phyloP scores from a whole-genome alignment of 2,797 vertebrate species.

The Okamejei kenojei region DNA sequence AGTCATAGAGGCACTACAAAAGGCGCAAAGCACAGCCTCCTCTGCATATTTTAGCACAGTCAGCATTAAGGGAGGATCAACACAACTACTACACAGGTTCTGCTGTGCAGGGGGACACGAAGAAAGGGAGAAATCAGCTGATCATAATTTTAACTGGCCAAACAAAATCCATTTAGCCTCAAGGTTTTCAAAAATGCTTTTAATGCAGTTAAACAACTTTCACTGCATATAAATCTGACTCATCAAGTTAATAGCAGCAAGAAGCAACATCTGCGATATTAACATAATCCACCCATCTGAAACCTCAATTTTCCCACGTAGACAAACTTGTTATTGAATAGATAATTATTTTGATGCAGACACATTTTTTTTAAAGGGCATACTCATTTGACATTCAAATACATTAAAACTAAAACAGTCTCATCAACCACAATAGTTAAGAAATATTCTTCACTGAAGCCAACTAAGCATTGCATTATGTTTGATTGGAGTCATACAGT shows the following conservation, averaged over 20 bases:
- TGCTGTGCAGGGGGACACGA: too few species aligned
- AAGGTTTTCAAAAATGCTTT: constrained; percentile 27
- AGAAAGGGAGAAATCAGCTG: neutral
- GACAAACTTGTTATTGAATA: neutral
- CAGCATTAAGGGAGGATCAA: constrained; percentile 14
- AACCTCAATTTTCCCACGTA: neutral
- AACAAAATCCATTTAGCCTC: constrained; percentile 20
- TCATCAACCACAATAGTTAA: neutral
- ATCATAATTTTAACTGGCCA: neutral
- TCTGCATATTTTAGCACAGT: constrained; percentile 28
- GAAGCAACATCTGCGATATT: neutral
- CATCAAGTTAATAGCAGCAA: constrained; percentile 48
- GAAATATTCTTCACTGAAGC: neutral
- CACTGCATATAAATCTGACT: constrained; percentile 50
- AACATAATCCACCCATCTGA: neutral
- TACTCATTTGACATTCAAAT: neutral
- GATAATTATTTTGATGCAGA: neutral
- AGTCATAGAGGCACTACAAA: neutral
- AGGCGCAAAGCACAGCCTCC: neutral
- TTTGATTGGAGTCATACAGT: neutral
- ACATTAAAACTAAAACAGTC: neutral
- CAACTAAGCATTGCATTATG: neutral
- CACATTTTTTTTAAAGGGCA: neutral
- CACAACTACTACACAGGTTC: constrained; percentile 15
- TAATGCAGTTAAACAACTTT: constrained; percentile 47